Evolutionary conservation across 2,797 vertebrate species (phyloP).

Genomic region (Sphaeramia orbicularis): DNA sequence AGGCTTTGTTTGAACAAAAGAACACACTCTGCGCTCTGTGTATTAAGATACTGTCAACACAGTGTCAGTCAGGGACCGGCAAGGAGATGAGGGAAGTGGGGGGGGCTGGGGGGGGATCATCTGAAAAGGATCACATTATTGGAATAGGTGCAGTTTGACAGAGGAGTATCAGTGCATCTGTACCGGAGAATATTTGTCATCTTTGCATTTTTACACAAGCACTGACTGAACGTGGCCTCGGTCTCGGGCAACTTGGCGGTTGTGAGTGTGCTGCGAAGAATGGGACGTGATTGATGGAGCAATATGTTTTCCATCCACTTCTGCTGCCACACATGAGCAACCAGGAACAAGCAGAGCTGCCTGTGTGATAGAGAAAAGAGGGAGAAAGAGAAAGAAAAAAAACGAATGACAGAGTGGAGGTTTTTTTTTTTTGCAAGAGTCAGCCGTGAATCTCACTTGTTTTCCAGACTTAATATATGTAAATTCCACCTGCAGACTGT

Average conservation of each 20-base stretch:
- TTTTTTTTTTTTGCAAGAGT: constrained; percentile 54
- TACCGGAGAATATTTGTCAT: constrained; percentile 63
- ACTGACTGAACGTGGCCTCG: constrained; percentile 37
- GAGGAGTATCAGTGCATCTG: constrained; percentile 22
- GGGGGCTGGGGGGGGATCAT: constrained; percentile 42
- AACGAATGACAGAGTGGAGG: constrained; percentile 13
- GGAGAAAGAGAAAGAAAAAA: constrained; percentile 7
- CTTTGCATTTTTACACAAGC: constrained; percentile 53
- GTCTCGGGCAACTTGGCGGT: constrained; percentile 35
- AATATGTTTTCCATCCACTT: constrained; percentile 80
- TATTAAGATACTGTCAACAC: constrained; percentile 72
- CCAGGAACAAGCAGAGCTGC: constrained; percentile 71
- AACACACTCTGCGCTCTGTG: constrained; percentile 43
- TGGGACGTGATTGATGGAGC: constrained; percentile 80
- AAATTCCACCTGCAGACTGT: constrained; percentile 78
- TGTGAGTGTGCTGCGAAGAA: constrained; percentile 57
- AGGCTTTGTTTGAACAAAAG: constrained; percentile 62
- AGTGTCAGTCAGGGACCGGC: constrained; percentile 54
- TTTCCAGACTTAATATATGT: constrained; percentile 74
- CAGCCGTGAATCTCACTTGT: constrained; percentile 67
- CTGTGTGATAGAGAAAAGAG: constrained; percentile 54
- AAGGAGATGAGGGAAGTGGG: not conserved
- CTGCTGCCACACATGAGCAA: constrained; percentile 77
- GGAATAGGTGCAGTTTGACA: constrained; percentile 40
- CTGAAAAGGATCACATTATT: constrained; percentile 58